Base-by-base conservation (phyloP, 2,888 invertebrate species). In the Dysmachus trigonus region DNA sequence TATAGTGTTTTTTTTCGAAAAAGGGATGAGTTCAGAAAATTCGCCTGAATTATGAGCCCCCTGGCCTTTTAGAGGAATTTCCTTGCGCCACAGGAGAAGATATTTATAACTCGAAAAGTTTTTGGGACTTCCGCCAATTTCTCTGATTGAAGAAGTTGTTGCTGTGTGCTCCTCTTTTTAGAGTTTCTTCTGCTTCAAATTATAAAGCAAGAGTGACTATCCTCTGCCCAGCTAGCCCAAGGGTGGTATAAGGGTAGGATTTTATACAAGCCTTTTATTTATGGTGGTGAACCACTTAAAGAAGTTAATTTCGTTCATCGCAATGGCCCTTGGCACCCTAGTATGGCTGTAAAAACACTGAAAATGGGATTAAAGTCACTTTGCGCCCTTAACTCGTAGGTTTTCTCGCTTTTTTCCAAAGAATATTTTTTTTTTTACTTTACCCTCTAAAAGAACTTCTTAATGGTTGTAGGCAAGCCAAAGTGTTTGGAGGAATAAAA, bases 71-170 rank as follows among this genome's bases (percentile, higher is more conserved):
- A 30, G 15, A 35, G 76, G n/a, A 85, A 22, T 51, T 33, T 27
- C 47, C 53, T 47, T 85, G 31, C 47, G 15, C 30, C 47, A 30
- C 30, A 6, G 72, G 85, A 47, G 35, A 31, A 38, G 77, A 79
- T 41, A 85, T 85, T 85, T 85, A 76, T 53, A 62, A 62, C 77
- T 77, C 27, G 53, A 33, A 72, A 87, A 84, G 71, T 87, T 87
- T 87, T 73, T 86, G 87, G 87, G 87, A 87, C 62, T 71, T 85
- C 73, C 79, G 87, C 87, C 87, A 87, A 86, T 86, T 86, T 86
- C 84, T 86, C 87, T 79, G 74, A 86, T 86, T 86, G 86, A 85
- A 86, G 86, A 87, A 86, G 86, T 86, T 87, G 87, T 79, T 87
- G 84, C 73, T 76, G 33, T 10, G 74, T n/a, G n/a, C n/a, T n/a